These are phyloP conservation scores for Hylaeus anthracinus DNA, from an alignment of 1,140 invertebrate species.

Conservation along the genomic window DNA sequence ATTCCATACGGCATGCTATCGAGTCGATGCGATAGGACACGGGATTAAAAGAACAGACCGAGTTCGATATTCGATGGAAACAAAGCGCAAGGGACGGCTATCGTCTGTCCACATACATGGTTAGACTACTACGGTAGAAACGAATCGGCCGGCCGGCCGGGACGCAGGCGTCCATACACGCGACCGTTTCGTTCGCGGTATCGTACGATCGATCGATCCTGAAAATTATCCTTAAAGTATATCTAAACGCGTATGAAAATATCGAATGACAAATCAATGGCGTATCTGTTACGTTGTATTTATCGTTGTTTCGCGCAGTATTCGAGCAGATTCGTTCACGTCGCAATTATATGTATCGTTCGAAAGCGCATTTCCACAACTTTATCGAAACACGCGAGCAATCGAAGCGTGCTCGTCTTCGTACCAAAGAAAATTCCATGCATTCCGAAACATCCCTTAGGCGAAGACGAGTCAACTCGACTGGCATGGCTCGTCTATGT, in stretches of 20 bases:
- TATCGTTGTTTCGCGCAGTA: not conserved
- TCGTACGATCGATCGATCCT: not conserved
- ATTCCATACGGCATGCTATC: no score
- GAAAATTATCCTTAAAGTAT: not conserved
- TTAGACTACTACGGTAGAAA: not conserved
- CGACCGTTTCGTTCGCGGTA: not conserved
- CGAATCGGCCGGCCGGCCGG: no score
- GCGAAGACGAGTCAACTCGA: not conserved
- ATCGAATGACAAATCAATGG: no score
- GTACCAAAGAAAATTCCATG: slow-evolving; percentile 14
- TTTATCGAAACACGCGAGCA: not conserved
- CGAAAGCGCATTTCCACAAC: not conserved
- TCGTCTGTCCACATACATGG: not conserved
- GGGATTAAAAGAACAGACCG: no score
- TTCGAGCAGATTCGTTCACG: not conserved
- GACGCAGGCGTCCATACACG: no score
- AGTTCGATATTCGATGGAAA: no score
- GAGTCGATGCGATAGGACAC: no score
- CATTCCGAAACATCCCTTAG: slow-evolving; percentile 8
- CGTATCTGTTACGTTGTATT: not conserved
- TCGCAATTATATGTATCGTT: no score
- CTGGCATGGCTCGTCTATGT: not conserved
- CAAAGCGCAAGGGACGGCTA: no score
- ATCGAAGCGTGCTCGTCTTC: not conserved
- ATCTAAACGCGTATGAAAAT: no score